phyloP scores from a whole-genome alignment of 1,140 invertebrate genomes.

The Pogonomyrmex californicus region DNA sequence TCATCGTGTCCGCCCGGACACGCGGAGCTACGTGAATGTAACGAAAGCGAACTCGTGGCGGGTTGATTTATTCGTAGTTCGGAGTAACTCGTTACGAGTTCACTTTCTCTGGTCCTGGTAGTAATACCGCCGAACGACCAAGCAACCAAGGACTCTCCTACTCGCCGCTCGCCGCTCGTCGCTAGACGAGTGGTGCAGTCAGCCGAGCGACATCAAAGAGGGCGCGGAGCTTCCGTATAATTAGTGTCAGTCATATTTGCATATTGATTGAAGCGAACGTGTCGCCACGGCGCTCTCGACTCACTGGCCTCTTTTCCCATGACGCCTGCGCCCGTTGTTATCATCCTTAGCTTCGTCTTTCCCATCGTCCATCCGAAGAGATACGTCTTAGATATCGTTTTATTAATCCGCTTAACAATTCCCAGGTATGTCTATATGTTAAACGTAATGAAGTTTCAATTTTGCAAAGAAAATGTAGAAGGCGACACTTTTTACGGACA shows the following conservation, averaged over 20 bases:
- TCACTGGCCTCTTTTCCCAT: constrained; percentile 79
- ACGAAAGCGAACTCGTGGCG: constrained; percentile 74
- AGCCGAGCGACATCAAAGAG: constrained; percentile 84
- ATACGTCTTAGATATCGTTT: not conserved
- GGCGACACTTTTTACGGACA: too few relatives aligned
- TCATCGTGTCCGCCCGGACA: constrained; percentile 29
- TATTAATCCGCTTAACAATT: not conserved
- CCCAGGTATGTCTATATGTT: not conserved
- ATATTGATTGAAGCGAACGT: constrained; percentile 86
- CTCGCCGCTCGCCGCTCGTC: constrained; percentile 50
- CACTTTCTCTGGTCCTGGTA: constrained; percentile 72
- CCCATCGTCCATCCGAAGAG: constrained; percentile 8
- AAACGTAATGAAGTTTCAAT: too few relatives aligned
- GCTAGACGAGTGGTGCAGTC: constrained; percentile 69
- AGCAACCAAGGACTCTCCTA: constrained; percentile 71
- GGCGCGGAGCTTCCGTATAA: constrained; percentile 85
- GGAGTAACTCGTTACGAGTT: constrained; percentile 76
- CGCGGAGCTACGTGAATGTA: constrained; percentile 68
- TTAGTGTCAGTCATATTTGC: constrained; percentile 86
- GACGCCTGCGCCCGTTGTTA: constrained; percentile 64
- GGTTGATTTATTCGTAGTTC: constrained; percentile 74
- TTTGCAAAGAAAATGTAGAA: too few relatives aligned
- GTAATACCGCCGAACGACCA: constrained; percentile 66
- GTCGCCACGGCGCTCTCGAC: constrained; percentile 79
- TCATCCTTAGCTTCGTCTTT: constrained; percentile 63